These are phyloP conservation scores for Sabellastarte sp. DNA, from an alignment of 2,888 invertebrate genomes.

Conservation along the genomic window DNA sequence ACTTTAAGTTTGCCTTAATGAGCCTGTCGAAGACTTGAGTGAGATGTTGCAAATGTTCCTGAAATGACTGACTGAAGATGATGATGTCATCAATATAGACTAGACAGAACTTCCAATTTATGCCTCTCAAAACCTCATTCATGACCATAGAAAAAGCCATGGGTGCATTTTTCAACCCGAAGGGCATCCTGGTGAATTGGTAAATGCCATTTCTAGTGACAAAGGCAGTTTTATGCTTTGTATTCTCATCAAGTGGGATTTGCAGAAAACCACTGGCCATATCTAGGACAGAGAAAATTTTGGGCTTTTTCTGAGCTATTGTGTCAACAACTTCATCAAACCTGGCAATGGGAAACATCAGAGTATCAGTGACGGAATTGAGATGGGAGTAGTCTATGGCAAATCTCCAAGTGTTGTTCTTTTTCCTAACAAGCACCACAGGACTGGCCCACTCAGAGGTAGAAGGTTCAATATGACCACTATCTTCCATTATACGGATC, in stretches of 20 bases:
- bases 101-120: background rate
- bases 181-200: too few species aligned
- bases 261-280: constrained; percentile 5
- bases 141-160: background rate
- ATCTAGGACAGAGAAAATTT: constrained; percentile 2
- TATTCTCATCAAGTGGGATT: background rate
- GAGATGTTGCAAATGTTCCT: background rate
- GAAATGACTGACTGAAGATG: background rate
- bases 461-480: too few species aligned
- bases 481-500: too few species aligned
- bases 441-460: too few species aligned
- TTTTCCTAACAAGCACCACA: too few species aligned
- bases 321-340: background rate
- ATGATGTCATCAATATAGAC: background rate
- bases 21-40: background rate
- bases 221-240: too few species aligned
- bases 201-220: constrained; percentile 1
- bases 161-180: too few species aligned
- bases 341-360: background rate
- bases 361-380: background rate
- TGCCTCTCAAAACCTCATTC: too few species aligned
- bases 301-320: background rate
- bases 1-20: background rate
- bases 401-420: too few species aligned
- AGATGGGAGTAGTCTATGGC: background rate